Base-by-base conservation (phyloP, 1,140 invertebrate species). In the Plodia interpunctella region DNA sequence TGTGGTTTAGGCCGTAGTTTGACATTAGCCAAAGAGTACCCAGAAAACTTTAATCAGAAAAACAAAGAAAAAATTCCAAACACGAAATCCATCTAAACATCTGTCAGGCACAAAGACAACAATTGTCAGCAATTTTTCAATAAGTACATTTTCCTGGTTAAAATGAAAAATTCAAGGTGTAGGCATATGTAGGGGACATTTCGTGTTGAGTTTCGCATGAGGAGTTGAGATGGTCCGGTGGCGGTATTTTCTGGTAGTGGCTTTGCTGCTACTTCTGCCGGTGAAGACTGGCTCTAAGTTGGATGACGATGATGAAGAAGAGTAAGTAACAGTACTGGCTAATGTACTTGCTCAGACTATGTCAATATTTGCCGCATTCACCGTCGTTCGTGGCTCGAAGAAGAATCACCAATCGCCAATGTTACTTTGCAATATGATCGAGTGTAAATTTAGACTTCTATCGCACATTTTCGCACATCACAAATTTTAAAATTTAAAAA, bases 81-180 rank as follows among this genome's bases (percentile, higher is more conserved):
- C 63, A 76, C 65, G 63, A 84, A 83, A 73, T 59, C 56, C 59
- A 66, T 2, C 66, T 74, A 68, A 69, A 65, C 66, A 30, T 35
- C 55, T 76, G 79, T 87, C 84, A 83, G 58, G 66, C 61, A 65
- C 65, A 79, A 76, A 75, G 76, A 74, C 68, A 62, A 58, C 69
- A 66, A 63, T 54, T 61, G 60, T 65, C 59, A 66, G 51, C 49
- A 60, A 59, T 65, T 65, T 44, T 17, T 44, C n/a, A n/a, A n/a
- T 44, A 52, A 60, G 57, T 21, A 65, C 56, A 53, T 65, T 75
- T 80, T 83, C 59, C 67, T 73, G 70, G 55, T 63, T 79, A 84
- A 80, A 80, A 87, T 87, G 83, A 79, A 68, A 87, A 87, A 88
- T 84, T 64, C 68, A 76, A 60, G 57, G 80, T 83, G 76, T 76